Percentiles rank a stretch among this genome's conserved stretches.
phyloP scores from a whole-genome alignment of 2,113 vertebrate genomes.

The Paradisaea rubra region DNA sequence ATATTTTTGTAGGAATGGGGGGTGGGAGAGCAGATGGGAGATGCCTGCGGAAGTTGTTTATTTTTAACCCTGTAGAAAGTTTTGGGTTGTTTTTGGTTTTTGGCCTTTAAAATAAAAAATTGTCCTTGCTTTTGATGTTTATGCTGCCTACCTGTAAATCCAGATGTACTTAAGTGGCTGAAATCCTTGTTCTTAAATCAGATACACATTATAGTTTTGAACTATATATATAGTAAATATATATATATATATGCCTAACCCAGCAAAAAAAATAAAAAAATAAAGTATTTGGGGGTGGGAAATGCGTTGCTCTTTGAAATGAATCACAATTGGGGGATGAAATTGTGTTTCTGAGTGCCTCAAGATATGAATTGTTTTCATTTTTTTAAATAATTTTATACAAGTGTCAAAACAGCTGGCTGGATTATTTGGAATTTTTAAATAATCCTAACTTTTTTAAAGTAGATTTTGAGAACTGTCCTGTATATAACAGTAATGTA shows the following conservation, averaged over 20 bases:
- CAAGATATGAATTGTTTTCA: constrained; percentile 64
- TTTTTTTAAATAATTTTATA: constrained; percentile 75
- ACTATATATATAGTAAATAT: constrained; percentile 71
- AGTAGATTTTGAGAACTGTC: constrained; percentile 86
- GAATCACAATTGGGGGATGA: constrained; percentile 56
- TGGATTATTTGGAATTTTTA: constrained; percentile 78
- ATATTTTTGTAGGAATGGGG: constrained; percentile 54
- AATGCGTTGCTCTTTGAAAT: constrained; percentile 43
- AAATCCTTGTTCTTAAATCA: constrained; percentile 67
- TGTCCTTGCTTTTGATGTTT: constrained; percentile 57
- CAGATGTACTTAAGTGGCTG: constrained; percentile 57
- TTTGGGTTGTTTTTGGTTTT: neutral
- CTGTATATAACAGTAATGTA: constrained; percentile 95
- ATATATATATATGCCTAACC: constrained; percentile 67
- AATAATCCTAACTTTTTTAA: constrained; percentile 81
- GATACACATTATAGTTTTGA: constrained; percentile 74
- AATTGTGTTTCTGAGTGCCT: constrained; percentile 76
- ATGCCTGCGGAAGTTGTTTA: constrained; percentile 2
- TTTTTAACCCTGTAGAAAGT: constrained; percentile 19
- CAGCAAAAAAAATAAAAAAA: constrained; percentile 13
- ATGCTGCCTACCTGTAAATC: constrained; percentile 58
- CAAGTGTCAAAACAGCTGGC: constrained; percentile 76
- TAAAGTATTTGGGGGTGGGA: constrained; percentile 45
- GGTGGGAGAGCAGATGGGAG: constrained; percentile 1
- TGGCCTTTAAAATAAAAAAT: constrained; percentile 57